Evolutionary conservation across 1,140 invertebrate genomes (phyloP), one percentile per base, ranked within the genome.

Genomic region (Pantala flavescens): DNA sequence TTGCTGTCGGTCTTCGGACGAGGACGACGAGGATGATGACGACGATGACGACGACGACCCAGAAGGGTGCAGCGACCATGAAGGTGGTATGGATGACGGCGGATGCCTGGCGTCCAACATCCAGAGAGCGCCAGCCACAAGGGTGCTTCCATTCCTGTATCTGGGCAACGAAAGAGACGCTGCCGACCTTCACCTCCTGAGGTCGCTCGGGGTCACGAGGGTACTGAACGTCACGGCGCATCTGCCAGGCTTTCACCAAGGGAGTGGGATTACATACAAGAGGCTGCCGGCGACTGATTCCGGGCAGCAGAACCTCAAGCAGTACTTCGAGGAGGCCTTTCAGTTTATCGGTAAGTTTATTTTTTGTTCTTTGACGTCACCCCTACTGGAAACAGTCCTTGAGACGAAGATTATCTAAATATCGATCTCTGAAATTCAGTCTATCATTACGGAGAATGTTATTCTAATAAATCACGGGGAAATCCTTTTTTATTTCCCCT

Each of bases 291-390:
- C 93, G 70, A 87, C 89, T 24, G 94, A 96, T 84, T 93, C 90
- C 70, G 90, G 91, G 14, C 91, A 94, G 79, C 93, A 96, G 81
- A 96, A 96, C 83, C 88, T 96, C 19, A 92, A 92, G 79, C 93
- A 95, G 85, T 96, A 95, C 86, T 96, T 96, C 84, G 91, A 95
- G 80, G 92, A 95, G 81, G 92, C 94, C 74, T 94, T 91, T 81
- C 88, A 93, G 77, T 96, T 95, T 84, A 96, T 96, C 79, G 94
- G 94, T 95, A 83, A 91, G 89, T 86, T 73, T 73, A 74, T 72
- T 76, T 36, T 36, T 36, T 36, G 2, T 36, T 36, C 28, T n/a
- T n/a, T n/a, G n/a, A n/a, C n/a, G n/a, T n/a, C n/a, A n/a, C n/a
- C n/a, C n/a, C n/a, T n/a, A 63, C 49, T 14, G 49, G 49, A n/a